Conservation (phyloP, 2,888 invertebrate genomes). For the Caenorhabditis doughertyi region DNA sequence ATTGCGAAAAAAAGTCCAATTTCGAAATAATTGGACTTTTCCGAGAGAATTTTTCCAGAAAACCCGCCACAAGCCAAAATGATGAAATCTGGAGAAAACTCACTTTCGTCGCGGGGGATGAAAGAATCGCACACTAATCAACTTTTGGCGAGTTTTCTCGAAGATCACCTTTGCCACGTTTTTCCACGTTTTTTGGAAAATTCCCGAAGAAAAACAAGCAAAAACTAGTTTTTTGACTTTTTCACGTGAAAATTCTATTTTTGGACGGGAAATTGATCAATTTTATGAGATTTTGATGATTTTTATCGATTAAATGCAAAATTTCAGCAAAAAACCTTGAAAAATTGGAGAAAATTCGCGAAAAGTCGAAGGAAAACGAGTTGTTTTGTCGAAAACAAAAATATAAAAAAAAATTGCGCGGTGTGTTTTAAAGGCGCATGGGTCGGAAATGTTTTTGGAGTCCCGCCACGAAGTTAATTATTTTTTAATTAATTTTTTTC, state of each 20-base stretch:
- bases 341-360: neutral
- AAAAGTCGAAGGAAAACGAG: conserved; percentile 7
- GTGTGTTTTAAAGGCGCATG: conserved; percentile 27
- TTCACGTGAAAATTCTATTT: conserved; percentile 8
- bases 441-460: neutral
- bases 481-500: neutral
- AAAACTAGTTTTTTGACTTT: conserved; percentile 7
- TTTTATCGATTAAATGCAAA: too few relatives aligned
- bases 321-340: neutral
- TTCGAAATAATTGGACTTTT: neutral
- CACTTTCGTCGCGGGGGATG: too few relatives aligned
- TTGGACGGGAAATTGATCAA: neutral
- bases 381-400: neutral
- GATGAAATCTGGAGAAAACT: too few relatives aligned
- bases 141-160: too few relatives aligned
- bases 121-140: too few relatives aligned
- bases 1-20: too few relatives aligned
- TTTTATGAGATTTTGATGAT: too few relatives aligned
- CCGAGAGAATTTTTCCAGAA: neutral
- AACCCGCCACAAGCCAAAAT: too few relatives aligned
- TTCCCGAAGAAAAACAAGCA: neutral
- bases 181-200: too few relatives aligned
- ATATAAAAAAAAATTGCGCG: neutral
- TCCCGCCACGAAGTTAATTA: conserved; percentile 11
- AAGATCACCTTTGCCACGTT: too few relatives aligned